phyloP scores from a whole-genome alignment of 2,888 invertebrate species.

The Eremobia ochroleuca region DNA sequence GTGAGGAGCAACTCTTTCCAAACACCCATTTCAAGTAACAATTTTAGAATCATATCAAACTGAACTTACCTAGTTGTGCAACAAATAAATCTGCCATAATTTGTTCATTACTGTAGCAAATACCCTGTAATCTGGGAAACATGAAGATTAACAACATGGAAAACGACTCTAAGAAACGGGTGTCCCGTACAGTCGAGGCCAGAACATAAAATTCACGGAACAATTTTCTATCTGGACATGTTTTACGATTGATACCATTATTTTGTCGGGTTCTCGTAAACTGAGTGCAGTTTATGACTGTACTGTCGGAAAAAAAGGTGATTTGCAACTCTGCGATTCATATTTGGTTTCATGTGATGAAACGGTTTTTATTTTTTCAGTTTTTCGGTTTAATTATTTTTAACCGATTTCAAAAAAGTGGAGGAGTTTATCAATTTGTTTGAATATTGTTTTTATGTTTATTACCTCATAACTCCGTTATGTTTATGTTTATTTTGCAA shows the following conservation, averaged over 20 bases:
- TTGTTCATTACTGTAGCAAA: neutral
- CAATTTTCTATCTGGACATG: constrained; percentile 71
- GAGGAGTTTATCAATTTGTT: no score
- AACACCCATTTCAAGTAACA: neutral
- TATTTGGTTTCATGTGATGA: neutral
- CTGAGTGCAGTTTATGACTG: constrained; percentile 74
- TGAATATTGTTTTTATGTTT: no score
- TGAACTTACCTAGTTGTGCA: neutral
- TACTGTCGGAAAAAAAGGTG: constrained; percentile 36
- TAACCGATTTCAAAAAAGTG: no score
- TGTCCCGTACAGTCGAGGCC: constrained; percentile 22
- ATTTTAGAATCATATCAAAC: neutral
- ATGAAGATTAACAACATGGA: constrained; percentile 32
- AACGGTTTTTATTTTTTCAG: no score
- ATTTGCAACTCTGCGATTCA: neutral
- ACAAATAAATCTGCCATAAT: constrained; percentile 3
- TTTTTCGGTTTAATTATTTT: neutral
- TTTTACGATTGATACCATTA: constrained; percentile 76
- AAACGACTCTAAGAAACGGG: constrained; percentile 33
- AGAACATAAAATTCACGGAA: constrained; percentile 58
- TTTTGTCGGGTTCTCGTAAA: constrained; percentile 75
- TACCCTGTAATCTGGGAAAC: constrained; percentile 1
- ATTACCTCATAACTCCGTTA: no score
- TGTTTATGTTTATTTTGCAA: no score
- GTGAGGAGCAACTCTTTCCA: neutral